These are phyloP conservation scores for Neotoxoptera formosana DNA, from an alignment of 1,140 invertebrate species.

Conservation along the genomic window DNA sequence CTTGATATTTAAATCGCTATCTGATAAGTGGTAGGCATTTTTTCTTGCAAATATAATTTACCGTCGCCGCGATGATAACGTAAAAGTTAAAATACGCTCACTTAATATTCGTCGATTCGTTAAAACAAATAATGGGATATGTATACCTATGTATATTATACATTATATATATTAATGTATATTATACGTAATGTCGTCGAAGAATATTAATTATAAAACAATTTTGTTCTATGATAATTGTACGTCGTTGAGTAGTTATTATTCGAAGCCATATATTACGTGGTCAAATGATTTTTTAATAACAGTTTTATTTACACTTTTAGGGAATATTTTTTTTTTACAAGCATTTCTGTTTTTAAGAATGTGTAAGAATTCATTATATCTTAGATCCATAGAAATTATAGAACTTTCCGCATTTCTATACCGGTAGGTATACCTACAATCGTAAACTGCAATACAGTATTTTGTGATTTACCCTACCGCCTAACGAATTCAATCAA, in stretches of 20 bases:
- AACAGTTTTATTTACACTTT: neutral
- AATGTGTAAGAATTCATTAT: no score
- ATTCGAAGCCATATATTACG: neutral
- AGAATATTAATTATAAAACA: neutral
- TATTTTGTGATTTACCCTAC: neutral
- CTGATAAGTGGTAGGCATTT: neutral
- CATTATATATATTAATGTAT: no score
- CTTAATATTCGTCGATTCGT: neutral
- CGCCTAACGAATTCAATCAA: no score
- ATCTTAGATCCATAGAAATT: no score
- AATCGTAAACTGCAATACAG: neutral
- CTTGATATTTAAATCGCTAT: neutral
- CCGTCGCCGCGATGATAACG: neutral
- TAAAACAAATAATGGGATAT: neutral
- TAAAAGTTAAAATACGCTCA: neutral
- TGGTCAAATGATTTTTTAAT: neutral
- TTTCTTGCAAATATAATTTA: neutral
- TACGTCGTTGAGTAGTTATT: neutral
- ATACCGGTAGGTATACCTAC: neutral
- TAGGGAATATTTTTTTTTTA: no score
- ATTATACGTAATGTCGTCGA: neutral
- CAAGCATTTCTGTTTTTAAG: no score
- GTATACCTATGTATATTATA: neutral
- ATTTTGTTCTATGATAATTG: neutral
- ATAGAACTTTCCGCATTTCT: neutral